These are phyloP conservation scores for Popillia japonica DNA, from an alignment of 1,140 invertebrate genomes.

Conservation along the genomic window DNA sequence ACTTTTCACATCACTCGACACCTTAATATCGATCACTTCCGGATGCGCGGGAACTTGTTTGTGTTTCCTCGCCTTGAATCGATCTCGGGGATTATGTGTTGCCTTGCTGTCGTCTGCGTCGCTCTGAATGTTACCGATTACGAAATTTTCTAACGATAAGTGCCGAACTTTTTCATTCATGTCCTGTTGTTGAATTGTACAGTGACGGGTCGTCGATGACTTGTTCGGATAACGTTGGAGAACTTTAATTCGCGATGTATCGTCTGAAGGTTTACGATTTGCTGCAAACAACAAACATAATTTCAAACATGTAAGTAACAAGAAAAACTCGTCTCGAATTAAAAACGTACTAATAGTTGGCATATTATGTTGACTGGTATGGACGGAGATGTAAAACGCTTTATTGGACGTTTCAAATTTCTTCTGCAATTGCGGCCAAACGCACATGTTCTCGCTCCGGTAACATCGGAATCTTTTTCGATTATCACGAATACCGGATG, in stretches of 20 bases:
- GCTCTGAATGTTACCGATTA: not conserved
- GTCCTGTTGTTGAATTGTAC: not conserved
- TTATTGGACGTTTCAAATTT: not conserved
- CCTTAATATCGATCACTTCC: conserved; percentile 36
- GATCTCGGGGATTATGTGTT: too few relatives aligned
- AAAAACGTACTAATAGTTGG: not conserved
- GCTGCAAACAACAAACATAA: not conserved
- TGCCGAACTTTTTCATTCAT: not conserved
- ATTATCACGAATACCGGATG: not conserved
- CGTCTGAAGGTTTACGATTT: not conserved
- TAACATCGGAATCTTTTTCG: not conserved
- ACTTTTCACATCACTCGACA: conserved; percentile 18
- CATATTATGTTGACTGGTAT: not conserved
- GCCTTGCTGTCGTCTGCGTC: not conserved
- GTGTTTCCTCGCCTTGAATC: too few relatives aligned
- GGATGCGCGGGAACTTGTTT: not conserved
- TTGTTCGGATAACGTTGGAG: not conserved
- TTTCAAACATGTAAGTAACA: too few relatives aligned
- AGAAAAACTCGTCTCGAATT: not conserved
- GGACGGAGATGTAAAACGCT: not conserved
- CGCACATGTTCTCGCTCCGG: conserved; percentile 5
- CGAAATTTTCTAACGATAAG: not conserved
- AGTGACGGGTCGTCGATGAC: not conserved
- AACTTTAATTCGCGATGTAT: not conserved
- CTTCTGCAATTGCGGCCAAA: conserved; percentile 3